A percentile compares a stretch with the other conserved stretches of the same genome.
phyloP scores from a whole-genome alignment of 2,888 invertebrate genomes.

The Candidula unifasciata region DNA sequence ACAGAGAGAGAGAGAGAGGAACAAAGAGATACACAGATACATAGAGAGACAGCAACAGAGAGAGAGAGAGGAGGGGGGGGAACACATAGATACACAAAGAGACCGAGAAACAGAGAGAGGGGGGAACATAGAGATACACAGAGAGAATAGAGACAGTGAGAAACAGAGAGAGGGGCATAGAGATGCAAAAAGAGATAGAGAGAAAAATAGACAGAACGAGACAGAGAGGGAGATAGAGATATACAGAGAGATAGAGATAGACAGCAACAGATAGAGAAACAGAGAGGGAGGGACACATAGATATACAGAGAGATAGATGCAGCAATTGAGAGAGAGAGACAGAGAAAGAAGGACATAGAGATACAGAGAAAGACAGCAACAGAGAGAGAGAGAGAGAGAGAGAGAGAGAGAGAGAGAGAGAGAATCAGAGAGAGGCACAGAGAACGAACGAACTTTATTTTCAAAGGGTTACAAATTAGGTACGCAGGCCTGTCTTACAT shows the following conservation, averaged over 20 bases:
- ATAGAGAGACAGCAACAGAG: neutral
- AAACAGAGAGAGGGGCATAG: neutral
- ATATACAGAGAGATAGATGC: neutral
- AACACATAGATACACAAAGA: neutral
- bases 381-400: slow-evolving; percentile 30
- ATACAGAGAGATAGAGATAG: neutral
- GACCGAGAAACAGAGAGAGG: no score
- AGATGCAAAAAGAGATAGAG: neutral
- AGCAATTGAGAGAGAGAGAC: neutral
- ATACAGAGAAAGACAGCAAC: slow-evolving; percentile 14
- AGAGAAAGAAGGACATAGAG: neutral
- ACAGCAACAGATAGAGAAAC: neutral
- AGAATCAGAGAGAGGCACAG: no score
- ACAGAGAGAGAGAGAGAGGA: neutral
- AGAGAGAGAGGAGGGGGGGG: neutral
- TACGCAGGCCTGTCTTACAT: no score
- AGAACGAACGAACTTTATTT: no score
- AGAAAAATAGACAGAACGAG: neutral
- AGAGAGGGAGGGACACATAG: neutral
- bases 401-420: slow-evolving; percentile 28
- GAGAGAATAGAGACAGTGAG: neutral
- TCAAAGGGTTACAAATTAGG: no score
- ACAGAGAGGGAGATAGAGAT: neutral
- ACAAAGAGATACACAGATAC: neutral
- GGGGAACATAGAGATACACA: no score